phyloP scores from a whole-genome alignment of 2,113 vertebrate species.

The Hepsetus odoe region DNA sequence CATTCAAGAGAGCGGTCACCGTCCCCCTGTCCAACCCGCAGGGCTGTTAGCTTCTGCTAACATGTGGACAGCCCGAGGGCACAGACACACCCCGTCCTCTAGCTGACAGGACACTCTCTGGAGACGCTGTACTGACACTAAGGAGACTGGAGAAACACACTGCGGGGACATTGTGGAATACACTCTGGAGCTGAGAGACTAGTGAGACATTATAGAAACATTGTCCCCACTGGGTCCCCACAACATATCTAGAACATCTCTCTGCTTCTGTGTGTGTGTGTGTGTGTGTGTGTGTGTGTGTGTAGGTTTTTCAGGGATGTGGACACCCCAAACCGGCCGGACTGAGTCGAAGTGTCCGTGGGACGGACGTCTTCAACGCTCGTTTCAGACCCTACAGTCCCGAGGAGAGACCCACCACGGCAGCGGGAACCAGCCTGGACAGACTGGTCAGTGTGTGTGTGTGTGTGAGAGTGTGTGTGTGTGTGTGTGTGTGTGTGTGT shows the following conservation, averaged over 20 bases:
- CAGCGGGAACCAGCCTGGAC: conserved; percentile 89
- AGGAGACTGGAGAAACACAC: no score
- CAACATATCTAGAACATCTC: no score
- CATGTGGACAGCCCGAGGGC: background rate
- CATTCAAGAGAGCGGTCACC: background rate
- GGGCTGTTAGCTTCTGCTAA: no score
- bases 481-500: background rate
- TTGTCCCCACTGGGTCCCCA: no score
- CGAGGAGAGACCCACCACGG: conserved; percentile 87
- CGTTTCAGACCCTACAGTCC: conserved; percentile 87
- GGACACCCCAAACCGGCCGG: conserved; percentile 89
- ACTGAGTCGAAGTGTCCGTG: conserved; percentile 83
- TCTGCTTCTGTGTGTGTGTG: background rate
- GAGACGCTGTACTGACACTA: no score
- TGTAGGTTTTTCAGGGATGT: conserved; percentile 92
- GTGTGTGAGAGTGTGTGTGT: background rate
- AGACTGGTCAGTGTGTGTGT: conserved; percentile 82
- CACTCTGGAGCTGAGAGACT: no score
- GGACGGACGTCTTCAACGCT: conserved; percentile 85
- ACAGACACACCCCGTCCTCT: no score
- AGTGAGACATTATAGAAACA: no score
- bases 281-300: background rate
- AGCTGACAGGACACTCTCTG: no score
- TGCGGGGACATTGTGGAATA: no score
- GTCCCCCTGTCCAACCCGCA: background rate